Conservation (phyloP, 23 tunicate species). For the Ciona savignyi region DNA sequence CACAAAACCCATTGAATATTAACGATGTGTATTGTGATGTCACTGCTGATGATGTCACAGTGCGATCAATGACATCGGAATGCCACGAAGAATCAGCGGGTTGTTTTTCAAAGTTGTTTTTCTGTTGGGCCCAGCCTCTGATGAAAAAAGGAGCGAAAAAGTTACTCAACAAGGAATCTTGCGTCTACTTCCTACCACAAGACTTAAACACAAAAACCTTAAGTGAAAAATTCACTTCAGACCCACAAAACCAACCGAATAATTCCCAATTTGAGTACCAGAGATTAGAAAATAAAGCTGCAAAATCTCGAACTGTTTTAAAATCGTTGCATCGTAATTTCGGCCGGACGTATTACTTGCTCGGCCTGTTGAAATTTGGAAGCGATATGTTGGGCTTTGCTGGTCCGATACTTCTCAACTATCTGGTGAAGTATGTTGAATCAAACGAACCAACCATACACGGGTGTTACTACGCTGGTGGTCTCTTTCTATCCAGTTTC, state of each 20-base stretch:
- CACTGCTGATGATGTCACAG: neutral
- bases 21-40: neutral
- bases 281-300: neutral
- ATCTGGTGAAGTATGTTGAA: slow-evolving; percentile 63
- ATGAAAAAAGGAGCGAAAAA: slow-evolving; percentile 58
- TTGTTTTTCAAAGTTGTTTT: slow-evolving; percentile 44
- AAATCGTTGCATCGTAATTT: slow-evolving; percentile 36
- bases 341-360: slow-evolving; percentile 43
- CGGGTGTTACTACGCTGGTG: slow-evolving; percentile 81
- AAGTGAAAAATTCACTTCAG: slow-evolving; percentile 14
- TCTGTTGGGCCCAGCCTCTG: slow-evolving; percentile 79
- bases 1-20: neutral
- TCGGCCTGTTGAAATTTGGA: slow-evolving; percentile 62
- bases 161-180: slow-evolving; percentile 22
- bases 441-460: slow-evolving; percentile 47
- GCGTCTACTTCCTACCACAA: slow-evolving; percentile 57
- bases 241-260: neutral
- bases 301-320: slow-evolving; percentile 3
- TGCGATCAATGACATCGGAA: neutral
- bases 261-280: neutral
- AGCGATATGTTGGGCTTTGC: slow-evolving; percentile 67
- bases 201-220: slow-evolving; percentile 46
- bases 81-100: slow-evolving; percentile 62
- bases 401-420: slow-evolving; percentile 73
- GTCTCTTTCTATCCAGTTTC: slow-evolving; percentile 53